Percentiles rank a stretch among this genome's conserved stretches.
Evolutionary conservation across 2,113 vertebrate genomes (phyloP).

Genomic region (Empidonax traillii): DNA sequence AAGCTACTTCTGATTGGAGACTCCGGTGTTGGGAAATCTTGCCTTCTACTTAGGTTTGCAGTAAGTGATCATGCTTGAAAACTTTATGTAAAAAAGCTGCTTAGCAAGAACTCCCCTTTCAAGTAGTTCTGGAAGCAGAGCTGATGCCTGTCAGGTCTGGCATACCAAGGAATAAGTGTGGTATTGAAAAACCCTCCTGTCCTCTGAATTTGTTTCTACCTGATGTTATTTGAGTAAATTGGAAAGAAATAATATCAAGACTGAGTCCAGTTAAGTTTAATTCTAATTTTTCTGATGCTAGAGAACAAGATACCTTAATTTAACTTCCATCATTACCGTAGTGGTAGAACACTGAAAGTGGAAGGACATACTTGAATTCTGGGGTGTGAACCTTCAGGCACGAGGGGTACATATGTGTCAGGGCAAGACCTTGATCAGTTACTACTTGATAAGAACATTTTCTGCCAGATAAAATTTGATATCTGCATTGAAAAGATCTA

Average conservation of each 20-base stretch:
- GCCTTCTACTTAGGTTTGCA: constrained; percentile 97
- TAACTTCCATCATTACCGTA: not conserved
- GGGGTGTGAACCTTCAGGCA: not conserved
- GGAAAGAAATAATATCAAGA: not conserved
- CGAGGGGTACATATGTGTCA: not conserved
- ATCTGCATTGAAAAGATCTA: not conserved
- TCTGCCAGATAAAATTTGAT: not conserved
- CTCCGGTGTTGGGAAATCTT: constrained; percentile 97
- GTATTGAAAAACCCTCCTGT: not conserved
- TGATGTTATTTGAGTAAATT: not conserved
- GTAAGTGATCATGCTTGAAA: constrained; percentile 82
- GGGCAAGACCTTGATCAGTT: not conserved
- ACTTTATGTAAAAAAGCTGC: not conserved
- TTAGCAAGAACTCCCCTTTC: not conserved
- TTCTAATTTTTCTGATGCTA: not conserved
- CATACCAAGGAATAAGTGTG: not conserved
- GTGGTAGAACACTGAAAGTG: not conserved
- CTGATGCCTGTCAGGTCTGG: not conserved
- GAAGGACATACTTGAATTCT: not conserved
- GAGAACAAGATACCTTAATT: not conserved
- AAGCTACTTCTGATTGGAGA: constrained; percentile 98
- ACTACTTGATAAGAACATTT: not conserved
- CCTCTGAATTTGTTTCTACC: not conserved
- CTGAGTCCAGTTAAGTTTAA: not conserved
- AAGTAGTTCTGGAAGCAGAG: not conserved